Percentiles rank a stretch among this genome's conserved stretches.
Conservation (phyloP, 2,888 invertebrate species). For the Timandra comae region DNA sequence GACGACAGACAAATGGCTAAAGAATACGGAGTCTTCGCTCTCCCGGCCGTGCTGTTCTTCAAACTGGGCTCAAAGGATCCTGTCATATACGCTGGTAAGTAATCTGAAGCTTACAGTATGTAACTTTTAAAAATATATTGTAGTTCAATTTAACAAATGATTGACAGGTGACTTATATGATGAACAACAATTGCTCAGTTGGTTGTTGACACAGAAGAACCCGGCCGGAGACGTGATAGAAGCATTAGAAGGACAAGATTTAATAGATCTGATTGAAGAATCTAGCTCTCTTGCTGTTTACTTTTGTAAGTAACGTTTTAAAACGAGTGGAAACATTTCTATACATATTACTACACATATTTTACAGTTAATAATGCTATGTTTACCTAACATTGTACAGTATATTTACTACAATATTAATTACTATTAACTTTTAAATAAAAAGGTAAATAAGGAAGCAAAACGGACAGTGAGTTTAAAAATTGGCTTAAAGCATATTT, state of each 20-base stretch:
- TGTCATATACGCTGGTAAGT: conserved; percentile 90
- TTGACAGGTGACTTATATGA: conserved; percentile 87
- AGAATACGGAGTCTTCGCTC: conserved; percentile 90
- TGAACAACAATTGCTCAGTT: conserved; percentile 91
- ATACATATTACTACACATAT: conserved; percentile 26
- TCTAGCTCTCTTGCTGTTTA: conserved; percentile 91
- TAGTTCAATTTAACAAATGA: conserved; percentile 11
- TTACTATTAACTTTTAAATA: conserved; percentile 1
- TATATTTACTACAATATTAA: not conserved
- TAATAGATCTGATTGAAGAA: conserved; percentile 85
- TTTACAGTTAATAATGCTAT: conserved; percentile 36
- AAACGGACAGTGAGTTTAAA: no score
- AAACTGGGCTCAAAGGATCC: conserved; percentile 92
- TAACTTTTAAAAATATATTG: conserved; percentile 1
- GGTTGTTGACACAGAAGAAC: conserved; percentile 94
- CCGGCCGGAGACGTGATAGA: conserved; percentile 94
- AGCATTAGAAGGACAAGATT: conserved; percentile 87
- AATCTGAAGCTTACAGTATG: conserved; percentile 6
- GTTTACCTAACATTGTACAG: conserved; percentile 19
- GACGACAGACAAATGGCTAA: conserved; percentile 92
- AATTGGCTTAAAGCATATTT: not conserved
- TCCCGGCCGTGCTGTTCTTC: conserved; percentile 94
- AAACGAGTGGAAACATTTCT: not conserved
- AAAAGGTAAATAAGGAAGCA: not conserved
- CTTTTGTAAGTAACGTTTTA: conserved; percentile 85